Base-by-base conservation (phyloP, 1,140 invertebrate genomes). In the Rhizoglyphus robini region DNA sequence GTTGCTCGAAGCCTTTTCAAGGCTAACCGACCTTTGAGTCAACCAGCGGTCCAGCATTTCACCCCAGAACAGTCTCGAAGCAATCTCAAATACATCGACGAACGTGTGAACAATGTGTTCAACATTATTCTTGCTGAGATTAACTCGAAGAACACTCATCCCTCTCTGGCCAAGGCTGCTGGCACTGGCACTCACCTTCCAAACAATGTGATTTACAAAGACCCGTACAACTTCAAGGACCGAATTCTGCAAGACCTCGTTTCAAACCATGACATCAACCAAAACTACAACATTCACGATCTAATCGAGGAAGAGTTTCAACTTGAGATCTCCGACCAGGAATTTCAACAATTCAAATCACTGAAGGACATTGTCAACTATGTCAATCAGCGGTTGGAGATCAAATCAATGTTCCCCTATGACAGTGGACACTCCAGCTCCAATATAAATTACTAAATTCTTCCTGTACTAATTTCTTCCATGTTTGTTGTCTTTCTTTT, bases 271-370 rank as follows among this genome's bases (percentile, higher is more conserved):
- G 13, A 62, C 15, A 58, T 58, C 29, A 32, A 29, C 20, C 31
- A n/a, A 18, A 62, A 46, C 20, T 62, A 54, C 20, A 63, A 62
- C 27, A 62, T 62, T 3, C 60, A 62, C 15, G 60, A 62, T 54
- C 38, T 62, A 23, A 62, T 62, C 27, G 60, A 62, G 25, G 36
- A 62, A 18, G 60, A 62, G 25, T 62, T 62, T 63, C 36, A 63
- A 31, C 25, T 62, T 3, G 60, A 62, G 27, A 62, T 62, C 27
- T 49, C 32, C 25, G 60, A 62, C 57, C 13, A 63, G 25, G 60
- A 62, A 59, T 62, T 62, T 63, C 13, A 62, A 59, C 60, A 62
- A 31, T 62, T 62, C 27, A 62, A 62, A 63, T n/a, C 60, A 29
- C 27, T 62, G 20, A 63, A 63, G 2, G 60, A 62, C 25, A 63